phyloP scores from a whole-genome alignment of 2,113 vertebrate species.

The Poicephalus meyeri region DNA sequence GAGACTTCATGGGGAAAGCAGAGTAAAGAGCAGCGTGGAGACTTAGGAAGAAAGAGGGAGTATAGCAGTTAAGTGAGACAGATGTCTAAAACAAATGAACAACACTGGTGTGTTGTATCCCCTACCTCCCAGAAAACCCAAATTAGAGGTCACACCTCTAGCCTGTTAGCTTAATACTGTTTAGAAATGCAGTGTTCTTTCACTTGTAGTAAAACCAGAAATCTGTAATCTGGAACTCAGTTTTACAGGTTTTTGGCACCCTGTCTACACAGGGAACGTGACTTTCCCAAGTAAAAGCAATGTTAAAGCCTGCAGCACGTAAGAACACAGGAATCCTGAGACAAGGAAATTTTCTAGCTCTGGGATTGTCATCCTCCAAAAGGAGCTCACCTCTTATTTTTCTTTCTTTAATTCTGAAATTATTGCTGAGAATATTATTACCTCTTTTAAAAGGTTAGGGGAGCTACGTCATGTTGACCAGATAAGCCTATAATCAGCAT shows the following conservation, averaged over 20 bases:
- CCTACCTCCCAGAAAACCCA: neutral
- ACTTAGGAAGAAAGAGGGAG: neutral
- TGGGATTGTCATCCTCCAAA: neutral
- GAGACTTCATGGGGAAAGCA: neutral
- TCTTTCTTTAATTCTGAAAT: neutral
- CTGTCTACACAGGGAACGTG: neutral
- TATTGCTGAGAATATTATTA: neutral
- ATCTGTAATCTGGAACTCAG: neutral
- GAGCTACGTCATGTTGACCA: neutral
- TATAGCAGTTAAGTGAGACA: neutral
- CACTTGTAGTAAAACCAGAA: neutral
- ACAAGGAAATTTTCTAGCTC: neutral
- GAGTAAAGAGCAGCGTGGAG: rapidly evolving
- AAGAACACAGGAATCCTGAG: neutral
- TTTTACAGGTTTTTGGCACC: neutral
- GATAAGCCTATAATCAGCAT: neutral
- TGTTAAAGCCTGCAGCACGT: neutral
- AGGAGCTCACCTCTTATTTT: neutral
- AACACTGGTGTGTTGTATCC: too few species aligned
- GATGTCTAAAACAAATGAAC: neutral
- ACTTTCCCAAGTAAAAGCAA: neutral
- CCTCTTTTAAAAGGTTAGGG: neutral
- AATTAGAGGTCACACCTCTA: neutral
- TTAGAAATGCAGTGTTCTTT: neutral
- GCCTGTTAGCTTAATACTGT: neutral